Conservation (phyloP, 2,113 vertebrate species). For the Galbula dea region DNA sequence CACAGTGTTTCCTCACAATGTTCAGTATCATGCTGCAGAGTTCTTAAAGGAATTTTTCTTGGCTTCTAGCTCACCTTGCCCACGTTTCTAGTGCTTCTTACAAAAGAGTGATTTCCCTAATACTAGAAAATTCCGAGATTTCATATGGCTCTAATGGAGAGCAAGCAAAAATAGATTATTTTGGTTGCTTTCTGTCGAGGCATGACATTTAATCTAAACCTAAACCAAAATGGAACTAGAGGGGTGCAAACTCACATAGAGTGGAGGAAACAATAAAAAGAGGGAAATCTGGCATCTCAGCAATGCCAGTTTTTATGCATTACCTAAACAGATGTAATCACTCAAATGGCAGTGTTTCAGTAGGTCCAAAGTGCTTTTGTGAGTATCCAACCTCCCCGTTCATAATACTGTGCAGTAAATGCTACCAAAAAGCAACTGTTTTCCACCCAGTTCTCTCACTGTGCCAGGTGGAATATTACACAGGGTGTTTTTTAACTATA, state of each 20-base stretch:
- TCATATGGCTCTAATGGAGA: background rate
- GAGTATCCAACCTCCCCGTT: background rate
- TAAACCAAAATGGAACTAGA: background rate
- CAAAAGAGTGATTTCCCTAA: background rate
- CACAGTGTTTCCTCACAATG: background rate
- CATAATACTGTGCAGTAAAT: background rate
- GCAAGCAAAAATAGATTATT: background rate
- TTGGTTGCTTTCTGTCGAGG: background rate
- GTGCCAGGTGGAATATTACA: background rate
- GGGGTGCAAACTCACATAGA: constrained; percentile 46
- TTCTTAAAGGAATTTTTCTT: background rate
- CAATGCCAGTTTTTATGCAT: background rate
- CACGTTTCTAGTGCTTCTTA: background rate
- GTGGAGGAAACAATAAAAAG: fast-evolving
- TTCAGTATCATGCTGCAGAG: background rate
- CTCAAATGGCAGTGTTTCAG: constrained; percentile 58
- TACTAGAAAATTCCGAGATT: background rate
- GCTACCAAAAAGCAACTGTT: background rate
- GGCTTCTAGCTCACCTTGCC: background rate
- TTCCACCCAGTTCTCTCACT: background rate
- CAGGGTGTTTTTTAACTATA: background rate
- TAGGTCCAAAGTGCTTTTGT: background rate
- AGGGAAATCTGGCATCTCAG: background rate
- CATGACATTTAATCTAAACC: background rate
- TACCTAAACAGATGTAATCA: constrained; percentile 53